Conservation (phyloP, 2,797 vertebrate genomes). For the Adelosebastes latens region DNA sequence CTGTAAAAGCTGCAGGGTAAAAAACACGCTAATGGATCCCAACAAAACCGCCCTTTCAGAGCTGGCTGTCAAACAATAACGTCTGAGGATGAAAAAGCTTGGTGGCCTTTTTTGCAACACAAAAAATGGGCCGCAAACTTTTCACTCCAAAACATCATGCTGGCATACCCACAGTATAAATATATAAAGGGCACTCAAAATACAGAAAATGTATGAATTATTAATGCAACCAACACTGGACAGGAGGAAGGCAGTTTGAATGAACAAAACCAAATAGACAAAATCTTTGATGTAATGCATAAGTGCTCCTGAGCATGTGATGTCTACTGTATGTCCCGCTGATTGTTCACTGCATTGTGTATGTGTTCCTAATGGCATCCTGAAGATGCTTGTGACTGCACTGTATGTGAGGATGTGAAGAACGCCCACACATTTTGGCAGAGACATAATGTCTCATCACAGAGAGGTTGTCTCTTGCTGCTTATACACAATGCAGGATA, state of each 20-base stretch:
- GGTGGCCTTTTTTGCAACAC: conserved; percentile 63
- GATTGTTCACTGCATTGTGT: conserved; percentile 6
- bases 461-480: conserved; percentile 41
- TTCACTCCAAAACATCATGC: conserved; percentile 39
- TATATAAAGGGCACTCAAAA: conserved; percentile 56
- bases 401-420: conserved; percentile 19
- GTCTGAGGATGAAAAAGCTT: conserved; percentile 53
- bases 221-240: conserved; percentile 27
- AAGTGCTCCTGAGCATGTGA: not conserved
- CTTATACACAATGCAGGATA: conserved; percentile 35
- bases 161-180: conserved; percentile 45
- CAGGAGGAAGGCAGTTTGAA: conserved; percentile 8
- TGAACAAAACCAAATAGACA: conserved; percentile 11
- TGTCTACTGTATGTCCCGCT: not conserved
- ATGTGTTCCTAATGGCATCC: not conserved
- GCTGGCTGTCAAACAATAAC: conserved; percentile 48
- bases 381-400: conserved; percentile 9
- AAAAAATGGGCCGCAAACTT: conserved; percentile 48
- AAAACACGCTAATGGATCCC: conserved; percentile 73
- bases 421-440: conserved; percentile 43
- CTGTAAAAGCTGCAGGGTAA: conserved; percentile 73
- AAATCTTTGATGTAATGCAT: conserved; percentile 25
- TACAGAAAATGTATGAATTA: conserved; percentile 48
- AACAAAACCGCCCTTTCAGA: conserved; percentile 65
- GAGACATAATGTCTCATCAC: conserved; percentile 49